These are phyloP conservation scores for Geococcyx californianus DNA, from an alignment of 2,113 vertebrate species.

Conservation along the genomic window DNA sequence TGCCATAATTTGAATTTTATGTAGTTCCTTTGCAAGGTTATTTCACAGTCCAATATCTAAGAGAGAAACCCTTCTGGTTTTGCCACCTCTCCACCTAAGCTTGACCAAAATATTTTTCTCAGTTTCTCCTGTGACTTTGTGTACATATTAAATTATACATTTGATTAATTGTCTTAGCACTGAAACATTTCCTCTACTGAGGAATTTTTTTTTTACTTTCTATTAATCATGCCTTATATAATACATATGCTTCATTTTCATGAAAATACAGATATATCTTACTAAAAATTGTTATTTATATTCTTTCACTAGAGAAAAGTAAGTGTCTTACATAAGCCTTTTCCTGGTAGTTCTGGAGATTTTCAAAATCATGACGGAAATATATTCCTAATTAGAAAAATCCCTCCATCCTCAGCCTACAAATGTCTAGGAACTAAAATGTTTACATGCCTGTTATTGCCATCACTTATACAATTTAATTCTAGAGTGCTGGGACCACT, in stretches of 20 bases:
- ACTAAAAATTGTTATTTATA: not conserved
- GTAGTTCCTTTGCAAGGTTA: not conserved
- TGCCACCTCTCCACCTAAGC: not conserved
- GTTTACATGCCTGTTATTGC: conserved; percentile 54
- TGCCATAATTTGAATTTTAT: not conserved
- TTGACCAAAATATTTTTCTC: not conserved
- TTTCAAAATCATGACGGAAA: conserved; percentile 1
- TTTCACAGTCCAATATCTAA: not conserved
- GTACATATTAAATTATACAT: not conserved
- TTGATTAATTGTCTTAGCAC: not conserved
- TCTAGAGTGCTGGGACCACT: conserved; percentile 45
- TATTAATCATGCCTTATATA: not conserved
- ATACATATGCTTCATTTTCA: not conserved
- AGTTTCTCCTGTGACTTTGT: not conserved
- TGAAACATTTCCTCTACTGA: not conserved
- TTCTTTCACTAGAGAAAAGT: not conserved
- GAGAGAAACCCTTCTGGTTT: not conserved
- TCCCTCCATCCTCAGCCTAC: not conserved
- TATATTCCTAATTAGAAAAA: not conserved
- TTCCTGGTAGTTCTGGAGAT: not conserved
- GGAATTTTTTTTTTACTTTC: not conserved
- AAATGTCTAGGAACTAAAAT: conserved; percentile 40
- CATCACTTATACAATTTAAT: conserved; percentile 38
- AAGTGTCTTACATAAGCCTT: not conserved
- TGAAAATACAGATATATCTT: not conserved